Base-by-base conservation (phyloP, 2,888 invertebrate genomes). In the Oithona nana region DNA sequence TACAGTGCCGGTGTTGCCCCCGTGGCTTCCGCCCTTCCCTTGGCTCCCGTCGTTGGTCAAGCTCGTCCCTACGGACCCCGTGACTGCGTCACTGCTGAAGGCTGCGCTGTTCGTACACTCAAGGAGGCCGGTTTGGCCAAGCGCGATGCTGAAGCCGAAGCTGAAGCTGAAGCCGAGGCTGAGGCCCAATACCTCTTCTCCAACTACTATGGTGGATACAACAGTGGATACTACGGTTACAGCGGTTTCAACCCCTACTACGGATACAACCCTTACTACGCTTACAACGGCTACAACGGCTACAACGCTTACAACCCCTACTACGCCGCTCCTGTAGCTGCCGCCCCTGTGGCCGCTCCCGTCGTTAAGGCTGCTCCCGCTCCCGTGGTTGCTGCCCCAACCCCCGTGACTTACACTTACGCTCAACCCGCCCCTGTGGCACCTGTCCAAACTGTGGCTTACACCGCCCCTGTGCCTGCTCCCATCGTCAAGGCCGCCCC, bases 101-200 rank as follows among this genome's bases (percentile, higher is more conserved):
- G 54, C 20, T 54, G 54, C 24, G 54, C 54, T 13, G 54, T 54
- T 26, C 20, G 54, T 20, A 26, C 54, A 20, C 26, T 54, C 24
- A 54, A 54, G 54, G 54, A 54, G 22, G 54, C 54, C 54, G 54
- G 54, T 24, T 26, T 54, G 20, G 54, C 54, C 26, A 20, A 20
- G 24, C 13, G 54, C 13, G 24, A 26, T 20, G 22, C 26, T 26
- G 24, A 26, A 16, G 24, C 24, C 24, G 54, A 54, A 13, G 24
- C 54, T 26, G 54, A 54, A 26, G 54, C 64, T 28, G 55, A 49
- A 26, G 52, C 60, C 24, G 48, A 56, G 39, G 57, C 61, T 49
- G 64, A 59, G 31, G 52, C 64, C 3, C 57, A 61, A 16, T 49
- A 49, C 28, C 64, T 62, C 59, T 29, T 28, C 55, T 29, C 50